These are phyloP conservation scores for Orestias chungarensis DNA, from an alignment of 2,797 vertebrate genomes.

Conservation along the genomic window DNA sequence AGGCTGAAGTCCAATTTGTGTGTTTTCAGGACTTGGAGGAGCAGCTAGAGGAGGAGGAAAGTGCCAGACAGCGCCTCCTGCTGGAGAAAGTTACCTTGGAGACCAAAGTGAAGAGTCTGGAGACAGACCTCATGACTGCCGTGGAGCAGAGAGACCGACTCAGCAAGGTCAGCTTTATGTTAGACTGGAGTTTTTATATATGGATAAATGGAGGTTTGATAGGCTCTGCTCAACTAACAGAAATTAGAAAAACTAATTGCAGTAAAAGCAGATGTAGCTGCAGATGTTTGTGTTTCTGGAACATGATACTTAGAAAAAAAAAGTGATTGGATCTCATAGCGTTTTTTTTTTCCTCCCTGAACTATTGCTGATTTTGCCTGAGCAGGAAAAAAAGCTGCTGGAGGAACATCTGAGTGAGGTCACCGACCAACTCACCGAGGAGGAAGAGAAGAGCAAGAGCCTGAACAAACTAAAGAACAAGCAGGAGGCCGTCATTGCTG, in stretches of 20 bases:
- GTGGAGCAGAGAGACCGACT: slow-evolving; percentile 88
- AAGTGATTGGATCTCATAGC: neutral
- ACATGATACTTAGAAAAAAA: neutral
- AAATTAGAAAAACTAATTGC: no score
- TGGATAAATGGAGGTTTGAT: no score
- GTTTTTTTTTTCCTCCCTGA: neutral
- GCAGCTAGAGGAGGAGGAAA: slow-evolving; percentile 91
- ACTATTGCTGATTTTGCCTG: slow-evolving; percentile 6
- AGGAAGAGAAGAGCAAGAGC: slow-evolving; percentile 92
- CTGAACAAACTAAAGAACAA: slow-evolving; percentile 90
- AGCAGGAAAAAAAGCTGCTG: slow-evolving; percentile 86
- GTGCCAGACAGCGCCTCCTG: slow-evolving; percentile 88
- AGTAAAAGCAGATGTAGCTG: no score
- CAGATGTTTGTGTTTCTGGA: neutral
- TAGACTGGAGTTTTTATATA: neutral
- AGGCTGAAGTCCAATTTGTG: neutral
- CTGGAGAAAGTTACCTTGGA: slow-evolving; percentile 90
- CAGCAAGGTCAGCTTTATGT: slow-evolving; percentile 78
- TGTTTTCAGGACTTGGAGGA: slow-evolving; percentile 86
- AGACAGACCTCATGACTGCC: slow-evolving; percentile 79
- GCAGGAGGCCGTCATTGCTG: slow-evolving; percentile 87
- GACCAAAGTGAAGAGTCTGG: slow-evolving; percentile 87
- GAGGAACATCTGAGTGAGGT: slow-evolving; percentile 89
- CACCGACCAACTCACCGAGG: slow-evolving; percentile 86
- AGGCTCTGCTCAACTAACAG: no score